A percentile compares a stretch with the other conserved stretches of the same genome.
phyloP scores from a whole-genome alignment of 2,113 vertebrate species.

The Apeltes quadracus region DNA sequence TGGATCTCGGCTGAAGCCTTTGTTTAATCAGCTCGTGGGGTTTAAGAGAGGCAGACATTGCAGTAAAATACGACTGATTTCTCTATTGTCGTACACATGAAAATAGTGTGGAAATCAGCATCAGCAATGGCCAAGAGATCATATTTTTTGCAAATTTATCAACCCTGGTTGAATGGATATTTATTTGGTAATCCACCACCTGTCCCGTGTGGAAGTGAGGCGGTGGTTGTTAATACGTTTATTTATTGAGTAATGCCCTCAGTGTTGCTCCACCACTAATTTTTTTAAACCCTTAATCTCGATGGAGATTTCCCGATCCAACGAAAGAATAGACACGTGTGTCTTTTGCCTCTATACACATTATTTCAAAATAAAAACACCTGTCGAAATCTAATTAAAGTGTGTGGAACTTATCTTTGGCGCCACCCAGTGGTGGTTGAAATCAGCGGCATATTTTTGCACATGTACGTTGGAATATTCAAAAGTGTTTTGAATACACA shows the following conservation, averaged over 20 bases:
- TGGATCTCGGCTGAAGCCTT: background rate
- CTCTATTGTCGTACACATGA: background rate
- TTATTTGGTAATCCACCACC: background rate
- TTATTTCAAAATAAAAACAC: background rate
- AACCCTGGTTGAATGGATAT: background rate
- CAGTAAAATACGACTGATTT: background rate
- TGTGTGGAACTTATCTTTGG: background rate
- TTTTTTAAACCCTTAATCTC: background rate
- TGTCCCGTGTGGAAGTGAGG: background rate
- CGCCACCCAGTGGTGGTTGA: background rate
- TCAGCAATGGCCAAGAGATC: background rate
- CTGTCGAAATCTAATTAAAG: background rate
- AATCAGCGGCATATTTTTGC: background rate
- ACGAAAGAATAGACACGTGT: background rate
- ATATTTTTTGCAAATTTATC: background rate
- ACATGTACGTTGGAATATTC: background rate
- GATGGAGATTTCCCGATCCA: background rate
- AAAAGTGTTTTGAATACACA: background rate
- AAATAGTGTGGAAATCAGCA: background rate
- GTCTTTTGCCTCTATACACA: background rate
- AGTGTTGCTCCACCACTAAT: background rate
- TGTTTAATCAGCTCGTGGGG: slow-evolving; percentile 3
- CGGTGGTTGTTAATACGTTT: background rate
- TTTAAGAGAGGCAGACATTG: background rate
- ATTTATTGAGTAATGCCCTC: background rate